Evolutionary conservation across 2,113 vertebrate genomes (phyloP).

Genomic region (Malurus melanocephalus): DNA sequence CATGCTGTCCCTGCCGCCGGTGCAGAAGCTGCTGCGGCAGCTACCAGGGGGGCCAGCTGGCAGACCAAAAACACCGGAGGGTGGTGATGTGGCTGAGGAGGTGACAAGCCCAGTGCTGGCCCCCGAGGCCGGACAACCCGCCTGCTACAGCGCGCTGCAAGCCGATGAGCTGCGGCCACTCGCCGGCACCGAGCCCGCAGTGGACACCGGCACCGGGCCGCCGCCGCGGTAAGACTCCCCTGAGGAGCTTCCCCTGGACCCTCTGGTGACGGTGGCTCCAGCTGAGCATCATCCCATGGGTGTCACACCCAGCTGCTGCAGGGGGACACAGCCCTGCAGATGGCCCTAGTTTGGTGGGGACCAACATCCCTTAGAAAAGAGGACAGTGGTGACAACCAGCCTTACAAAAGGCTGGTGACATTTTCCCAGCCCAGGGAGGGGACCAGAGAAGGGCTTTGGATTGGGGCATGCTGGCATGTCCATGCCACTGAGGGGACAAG

Average conservation of each 20-base stretch:
- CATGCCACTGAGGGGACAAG: neutral
- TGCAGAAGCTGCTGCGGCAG: slow-evolving; percentile 88
- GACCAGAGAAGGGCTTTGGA: neutral
- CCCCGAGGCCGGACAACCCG: slow-evolving; percentile 73
- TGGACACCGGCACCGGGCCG: slow-evolving; percentile 58
- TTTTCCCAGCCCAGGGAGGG: neutral
- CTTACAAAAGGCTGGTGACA: neutral
- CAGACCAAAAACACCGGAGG: slow-evolving; percentile 67
- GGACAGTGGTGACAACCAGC: neutral
- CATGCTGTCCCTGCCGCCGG: slow-evolving; percentile 68
- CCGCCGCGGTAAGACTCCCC: slow-evolving; percentile 79
- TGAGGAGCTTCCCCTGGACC: neutral
- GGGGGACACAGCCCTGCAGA: neutral
- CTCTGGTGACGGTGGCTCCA: neutral
- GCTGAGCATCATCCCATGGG: fast-evolving
- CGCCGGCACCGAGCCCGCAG: slow-evolving; percentile 43
- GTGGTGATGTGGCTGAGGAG: slow-evolving; percentile 64
- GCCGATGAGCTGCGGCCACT: slow-evolving; percentile 85
- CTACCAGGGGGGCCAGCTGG: slow-evolving; percentile 67
- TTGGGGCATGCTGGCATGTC: fast-evolving
- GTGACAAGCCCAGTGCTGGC: slow-evolving; percentile 84
- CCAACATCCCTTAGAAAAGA: neutral
- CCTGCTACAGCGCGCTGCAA: slow-evolving; percentile 87
- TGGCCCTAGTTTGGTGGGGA: neutral
- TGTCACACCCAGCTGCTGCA: neutral